A percentile compares a stretch with the other conserved stretches of the same genome.
phyloP scores from a whole-genome alignment of 35 echinoderm and acorn worm genomes.

The Lytechinus variegatus region DNA sequence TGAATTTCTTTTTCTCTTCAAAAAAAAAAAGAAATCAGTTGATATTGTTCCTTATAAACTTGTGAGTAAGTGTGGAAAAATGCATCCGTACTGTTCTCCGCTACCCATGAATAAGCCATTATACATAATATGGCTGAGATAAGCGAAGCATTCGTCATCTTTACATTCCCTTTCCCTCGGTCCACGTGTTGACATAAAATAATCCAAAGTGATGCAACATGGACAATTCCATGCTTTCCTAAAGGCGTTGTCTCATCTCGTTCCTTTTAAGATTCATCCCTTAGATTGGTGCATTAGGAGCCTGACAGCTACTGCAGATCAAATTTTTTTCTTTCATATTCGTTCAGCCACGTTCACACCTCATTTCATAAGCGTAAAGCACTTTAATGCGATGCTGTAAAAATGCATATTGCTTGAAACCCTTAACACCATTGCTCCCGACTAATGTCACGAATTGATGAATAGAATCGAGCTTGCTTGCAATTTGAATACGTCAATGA shows the following conservation, averaged over 20 bases:
- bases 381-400: too few relatives aligned
- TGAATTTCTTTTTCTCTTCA: too few relatives aligned
- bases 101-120: not conserved
- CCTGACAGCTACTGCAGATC: not conserved
- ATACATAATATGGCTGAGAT: not conserved
- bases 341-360: too few relatives aligned
- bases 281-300: not conserved
- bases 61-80: too few relatives aligned
- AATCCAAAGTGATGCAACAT: not conserved
- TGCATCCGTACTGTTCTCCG: not conserved
- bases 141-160: not conserved
- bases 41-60: too few relatives aligned
- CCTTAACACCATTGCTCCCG: too few relatives aligned
- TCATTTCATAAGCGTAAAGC: too few relatives aligned
- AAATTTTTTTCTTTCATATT: not conserved
- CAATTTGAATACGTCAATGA: too few relatives aligned
- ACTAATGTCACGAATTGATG: too few relatives aligned
- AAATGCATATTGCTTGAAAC: too few relatives aligned
- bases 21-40: too few relatives aligned
- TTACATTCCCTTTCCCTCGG: not conserved
- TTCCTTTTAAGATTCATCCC: conserved; percentile 12
- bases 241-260: not conserved
- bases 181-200: conserved; percentile 12
- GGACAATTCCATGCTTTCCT: not conserved
- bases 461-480: too few relatives aligned